Evolutionary conservation across 2,888 invertebrate species (phyloP).

Genomic region (Eubasilissa splendida): DNA sequence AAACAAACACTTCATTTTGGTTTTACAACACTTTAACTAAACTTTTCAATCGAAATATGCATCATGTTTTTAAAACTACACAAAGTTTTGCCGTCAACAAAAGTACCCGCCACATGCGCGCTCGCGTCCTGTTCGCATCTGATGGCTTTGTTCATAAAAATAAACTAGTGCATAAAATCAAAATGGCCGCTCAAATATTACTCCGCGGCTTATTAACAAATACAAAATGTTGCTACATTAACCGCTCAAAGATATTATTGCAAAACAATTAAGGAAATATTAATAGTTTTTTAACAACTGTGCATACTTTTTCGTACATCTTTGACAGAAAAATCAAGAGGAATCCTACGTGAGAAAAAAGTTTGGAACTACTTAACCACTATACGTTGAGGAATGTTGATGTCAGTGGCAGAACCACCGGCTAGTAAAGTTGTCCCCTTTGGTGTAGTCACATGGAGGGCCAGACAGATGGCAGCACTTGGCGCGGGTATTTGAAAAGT

Average conservation of each 20-base stretch:
- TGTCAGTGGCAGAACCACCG: conserved; percentile 71
- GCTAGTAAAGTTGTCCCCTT: conserved; percentile 60
- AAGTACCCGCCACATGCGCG: conserved; percentile 63
- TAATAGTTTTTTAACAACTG: conserved; percentile 28
- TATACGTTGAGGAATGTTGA: conserved; percentile 68
- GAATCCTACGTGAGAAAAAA: conserved; percentile 56
- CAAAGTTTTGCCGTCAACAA: conserved; percentile 40
- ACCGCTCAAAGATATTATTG: neutral
- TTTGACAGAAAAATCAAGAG: conserved; percentile 13
- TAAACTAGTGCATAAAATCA: conserved; percentile 72
- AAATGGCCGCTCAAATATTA: conserved; percentile 68
- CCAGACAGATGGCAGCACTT: conserved; percentile 44
- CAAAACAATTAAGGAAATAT: neutral
- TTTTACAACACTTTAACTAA: conserved; percentile 65
- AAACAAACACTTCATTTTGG: conserved; percentile 74
- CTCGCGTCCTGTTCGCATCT: conserved; percentile 74
- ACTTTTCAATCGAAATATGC: conserved; percentile 50
- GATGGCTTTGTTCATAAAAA: conserved; percentile 74
- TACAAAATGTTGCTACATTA: neutral
- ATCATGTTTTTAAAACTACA: conserved; percentile 59
- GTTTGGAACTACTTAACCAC: conserved; percentile 54
- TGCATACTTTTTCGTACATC: neutral
- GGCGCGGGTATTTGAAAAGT: neutral
- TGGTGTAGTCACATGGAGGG: neutral
- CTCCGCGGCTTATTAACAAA: conserved; percentile 55